These are phyloP conservation scores for Andrena hattorfiana DNA, from an alignment of 2,888 invertebrate genomes.

Conservation along the genomic window DNA sequence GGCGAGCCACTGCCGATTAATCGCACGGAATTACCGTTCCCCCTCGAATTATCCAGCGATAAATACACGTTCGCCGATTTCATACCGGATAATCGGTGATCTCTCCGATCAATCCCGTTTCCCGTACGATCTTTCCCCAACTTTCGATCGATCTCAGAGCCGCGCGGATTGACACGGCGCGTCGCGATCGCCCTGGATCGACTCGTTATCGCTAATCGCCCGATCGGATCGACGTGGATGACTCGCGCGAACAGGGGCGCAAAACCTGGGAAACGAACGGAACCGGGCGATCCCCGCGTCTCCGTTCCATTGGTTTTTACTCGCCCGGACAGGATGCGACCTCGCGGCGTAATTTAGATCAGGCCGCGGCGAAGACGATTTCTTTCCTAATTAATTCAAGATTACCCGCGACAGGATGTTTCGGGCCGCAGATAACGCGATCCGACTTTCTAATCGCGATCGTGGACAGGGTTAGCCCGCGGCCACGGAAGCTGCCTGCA, in stretches of 20 bases:
- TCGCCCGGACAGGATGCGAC: constrained; percentile 46
- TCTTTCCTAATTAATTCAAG: constrained; percentile 67
- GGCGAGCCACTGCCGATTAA: constrained; percentile 14
- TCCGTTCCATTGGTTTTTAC: constrained; percentile 31
- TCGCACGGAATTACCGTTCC: constrained; percentile 39
- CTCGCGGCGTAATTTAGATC: constrained; percentile 62
- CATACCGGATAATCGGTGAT: constrained; percentile 47
- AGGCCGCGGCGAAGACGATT: constrained; percentile 51
- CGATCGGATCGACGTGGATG: constrained; percentile 44
- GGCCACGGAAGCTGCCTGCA: constrained; percentile 30
- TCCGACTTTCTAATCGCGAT: constrained; percentile 69
- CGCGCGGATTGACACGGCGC: constrained; percentile 44
- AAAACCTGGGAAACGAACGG: not conserved
- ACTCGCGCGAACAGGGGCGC: not conserved
- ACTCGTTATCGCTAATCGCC: constrained; percentile 52
- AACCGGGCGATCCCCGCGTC: not conserved
- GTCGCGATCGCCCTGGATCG: constrained; percentile 21
- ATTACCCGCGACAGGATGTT: constrained; percentile 66
- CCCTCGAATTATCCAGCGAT: constrained; percentile 26
- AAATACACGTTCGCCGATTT: constrained; percentile 40
- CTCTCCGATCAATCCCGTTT: constrained; percentile 40
- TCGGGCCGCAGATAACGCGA: constrained; percentile 59
- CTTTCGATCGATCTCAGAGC: not conserved
- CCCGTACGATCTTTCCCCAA: not conserved
- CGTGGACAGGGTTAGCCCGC: constrained; percentile 51